Evolutionary conservation across 2,113 vertebrate genomes (phyloP).

Genomic region (Chrysemys picta): DNA sequence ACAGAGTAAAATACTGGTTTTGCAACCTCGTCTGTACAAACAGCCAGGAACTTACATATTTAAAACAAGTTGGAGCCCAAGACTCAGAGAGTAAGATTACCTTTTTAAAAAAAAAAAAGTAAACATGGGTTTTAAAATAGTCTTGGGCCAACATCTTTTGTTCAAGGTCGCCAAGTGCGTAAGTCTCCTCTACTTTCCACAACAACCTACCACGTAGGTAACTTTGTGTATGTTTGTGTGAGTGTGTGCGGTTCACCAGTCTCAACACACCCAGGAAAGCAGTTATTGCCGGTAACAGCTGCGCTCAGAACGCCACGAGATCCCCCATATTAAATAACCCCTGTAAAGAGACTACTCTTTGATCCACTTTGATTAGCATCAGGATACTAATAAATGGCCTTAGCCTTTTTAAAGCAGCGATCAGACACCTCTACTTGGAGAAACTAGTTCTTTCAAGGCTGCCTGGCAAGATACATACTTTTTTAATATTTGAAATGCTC

Average conservation of each 20-base stretch:
- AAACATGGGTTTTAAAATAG: conserved; percentile 79
- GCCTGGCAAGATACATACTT: conserved; percentile 63
- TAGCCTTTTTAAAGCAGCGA: conserved; percentile 70
- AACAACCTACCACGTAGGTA: conserved; percentile 47
- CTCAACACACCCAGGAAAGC: conserved; percentile 67
- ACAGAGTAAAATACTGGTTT: conserved; percentile 83
- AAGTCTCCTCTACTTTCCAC: conserved; percentile 70
- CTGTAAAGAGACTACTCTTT: conserved; percentile 74
- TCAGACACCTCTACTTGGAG: conserved; percentile 65
- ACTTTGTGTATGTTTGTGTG: conserved; percentile 45
- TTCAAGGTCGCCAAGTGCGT: conserved; percentile 79
- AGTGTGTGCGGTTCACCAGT: conserved; percentile 68
- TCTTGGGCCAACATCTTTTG: conserved; percentile 84
- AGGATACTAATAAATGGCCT: conserved; percentile 57
- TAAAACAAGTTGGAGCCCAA: conserved; percentile 81
- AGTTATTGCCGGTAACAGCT: conserved; percentile 82
- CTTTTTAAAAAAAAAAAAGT: conserved; percentile 75
- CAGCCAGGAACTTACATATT: conserved; percentile 83
- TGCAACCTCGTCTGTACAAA: conserved; percentile 82
- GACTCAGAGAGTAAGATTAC: conserved; percentile 84
- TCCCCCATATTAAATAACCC: conserved; percentile 67
- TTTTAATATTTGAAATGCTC: conserved; percentile 75
- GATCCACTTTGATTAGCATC: conserved; percentile 64
- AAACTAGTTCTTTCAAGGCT: conserved; percentile 71
- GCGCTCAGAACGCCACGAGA: conserved; percentile 66